Percentiles rank a stretch among this genome's conserved stretches.
These are phyloP conservation scores for Heterochromis multidens DNA, from an alignment of 2,113 vertebrate species.

Conservation along the genomic window DNA sequence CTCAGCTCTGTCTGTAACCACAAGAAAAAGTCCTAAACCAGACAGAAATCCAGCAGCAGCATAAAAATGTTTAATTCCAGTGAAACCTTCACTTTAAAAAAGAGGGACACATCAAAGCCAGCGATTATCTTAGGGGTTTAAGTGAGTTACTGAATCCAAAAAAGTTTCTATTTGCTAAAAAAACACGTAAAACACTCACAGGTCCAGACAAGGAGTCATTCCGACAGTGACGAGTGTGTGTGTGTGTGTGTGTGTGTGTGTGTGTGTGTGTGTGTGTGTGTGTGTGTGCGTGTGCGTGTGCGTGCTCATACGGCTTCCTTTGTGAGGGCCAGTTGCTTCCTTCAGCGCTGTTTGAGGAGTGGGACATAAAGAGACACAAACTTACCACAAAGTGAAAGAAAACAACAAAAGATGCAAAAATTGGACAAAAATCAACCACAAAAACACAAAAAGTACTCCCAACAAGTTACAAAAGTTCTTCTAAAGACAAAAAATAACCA, in stretches of 20 bases:
- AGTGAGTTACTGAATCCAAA: background rate
- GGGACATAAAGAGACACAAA: background rate
- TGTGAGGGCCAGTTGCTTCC: too few relatives aligned
- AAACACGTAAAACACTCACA: background rate
- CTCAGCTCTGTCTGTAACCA: background rate
- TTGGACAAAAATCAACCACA: background rate
- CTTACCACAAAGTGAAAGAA: background rate
- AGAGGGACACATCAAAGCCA: background rate
- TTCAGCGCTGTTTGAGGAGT: too few relatives aligned
- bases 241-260: background rate
- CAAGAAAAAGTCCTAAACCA: too few relatives aligned
- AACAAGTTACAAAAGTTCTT: background rate
- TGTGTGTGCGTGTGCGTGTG: too few relatives aligned
- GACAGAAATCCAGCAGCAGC: background rate
- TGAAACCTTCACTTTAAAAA: background rate
- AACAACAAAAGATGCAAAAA: background rate
- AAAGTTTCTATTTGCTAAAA: background rate
- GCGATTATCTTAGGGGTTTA: background rate
- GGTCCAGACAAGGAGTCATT: background rate
- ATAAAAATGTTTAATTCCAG: background rate
- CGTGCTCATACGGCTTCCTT: too few relatives aligned
- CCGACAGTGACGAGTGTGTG: background rate
- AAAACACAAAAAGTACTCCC: background rate
- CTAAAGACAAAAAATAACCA: background rate
- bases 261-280: background rate